A percentile compares a stretch with the other conserved stretches of the same genome.
phyloP scores from a whole-genome alignment of 2,113 vertebrate species.

The Cepphus grylle region DNA sequence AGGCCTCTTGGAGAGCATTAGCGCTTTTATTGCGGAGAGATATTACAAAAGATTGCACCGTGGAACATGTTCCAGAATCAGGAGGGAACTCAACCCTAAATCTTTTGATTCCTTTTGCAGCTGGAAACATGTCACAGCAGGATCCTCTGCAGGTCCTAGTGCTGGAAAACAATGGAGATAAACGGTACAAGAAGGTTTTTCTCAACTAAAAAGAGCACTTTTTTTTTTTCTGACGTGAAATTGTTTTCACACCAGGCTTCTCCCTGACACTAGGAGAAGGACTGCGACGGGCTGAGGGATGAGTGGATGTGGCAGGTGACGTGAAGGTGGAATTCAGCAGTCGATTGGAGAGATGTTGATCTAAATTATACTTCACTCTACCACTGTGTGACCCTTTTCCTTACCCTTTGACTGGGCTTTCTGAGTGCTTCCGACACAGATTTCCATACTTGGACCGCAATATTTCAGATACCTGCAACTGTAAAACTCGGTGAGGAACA shows the following conservation, averaged over 20 bases:
- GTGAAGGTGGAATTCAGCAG: not conserved
- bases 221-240: not conserved
- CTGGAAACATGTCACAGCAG: slow-evolving; percentile 68
- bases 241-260: slow-evolving; percentile 13
- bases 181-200: slow-evolving; percentile 4
- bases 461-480: slow-evolving; percentile 2
- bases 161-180: slow-evolving; percentile 50
- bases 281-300: not conserved
- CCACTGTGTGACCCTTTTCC: not conserved
- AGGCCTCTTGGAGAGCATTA: slow-evolving; percentile 54
- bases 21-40: slow-evolving; percentile 59
- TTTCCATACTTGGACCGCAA: not conserved
- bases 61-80: slow-evolving; percentile 63
- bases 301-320: not conserved
- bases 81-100: slow-evolving; percentile 58
- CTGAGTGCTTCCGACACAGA: not conserved
- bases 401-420: slow-evolving; percentile 19
- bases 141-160: slow-evolving; percentile 43
- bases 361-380: slow-evolving; percentile 3
- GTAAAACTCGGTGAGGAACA: not conserved
- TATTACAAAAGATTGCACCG: slow-evolving; percentile 61
- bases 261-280: not conserved
- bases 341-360: not conserved
- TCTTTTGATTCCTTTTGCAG: slow-evolving; percentile 70
- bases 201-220: not conserved